Percentiles rank a stretch among this genome's conserved stretches.
phyloP scores from a whole-genome alignment of 2,888 invertebrate genomes.

The Stenichneumon culpator region DNA sequence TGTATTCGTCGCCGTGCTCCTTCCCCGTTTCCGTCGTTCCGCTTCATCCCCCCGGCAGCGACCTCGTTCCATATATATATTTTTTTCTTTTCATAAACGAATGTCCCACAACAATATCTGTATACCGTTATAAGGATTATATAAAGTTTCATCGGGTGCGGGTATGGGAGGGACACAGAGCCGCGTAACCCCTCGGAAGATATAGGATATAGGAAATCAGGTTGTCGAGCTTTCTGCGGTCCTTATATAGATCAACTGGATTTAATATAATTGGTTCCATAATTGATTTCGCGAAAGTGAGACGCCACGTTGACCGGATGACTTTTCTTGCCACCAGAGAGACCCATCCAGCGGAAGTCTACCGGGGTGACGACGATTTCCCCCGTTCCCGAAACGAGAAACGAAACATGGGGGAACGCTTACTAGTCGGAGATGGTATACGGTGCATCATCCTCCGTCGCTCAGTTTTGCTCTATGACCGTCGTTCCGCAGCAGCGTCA shows the following conservation, averaged over 20 bases:
- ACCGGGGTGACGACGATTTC: slow-evolving; percentile 38
- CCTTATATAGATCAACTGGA: not conserved
- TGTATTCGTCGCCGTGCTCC: slow-evolving; percentile 24
- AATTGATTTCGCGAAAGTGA: not conserved
- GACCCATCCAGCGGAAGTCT: not conserved
- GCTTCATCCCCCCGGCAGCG: slow-evolving; percentile 12
- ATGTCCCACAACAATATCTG: not conserved
- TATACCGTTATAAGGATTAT: not conserved
- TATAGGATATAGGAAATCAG: not conserved
- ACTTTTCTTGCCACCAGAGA: not conserved
- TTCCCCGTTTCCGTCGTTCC: not conserved
- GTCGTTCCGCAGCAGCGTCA: slow-evolving; percentile 40
- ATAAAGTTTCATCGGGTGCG: slow-evolving; percentile 1
- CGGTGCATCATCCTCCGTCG: not conserved
- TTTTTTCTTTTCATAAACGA: slow-evolving; percentile 14
- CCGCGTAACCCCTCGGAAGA: not conserved
- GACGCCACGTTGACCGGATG: not conserved
- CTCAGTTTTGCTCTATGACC: not conserved
- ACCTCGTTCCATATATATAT: slow-evolving; percentile 17
- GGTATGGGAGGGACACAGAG: not conserved
- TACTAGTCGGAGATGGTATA: slow-evolving; percentile 18
- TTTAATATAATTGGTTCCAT: slow-evolving; percentile 39
- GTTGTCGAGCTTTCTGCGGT: not conserved
- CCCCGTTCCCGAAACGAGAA: slow-evolving; percentile 29
- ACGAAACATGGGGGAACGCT: slow-evolving; percentile 51